These are phyloP conservation scores for Oncorhynchus gorbuscha DNA, from an alignment of 2,113 vertebrate species.

Conservation along the genomic window DNA sequence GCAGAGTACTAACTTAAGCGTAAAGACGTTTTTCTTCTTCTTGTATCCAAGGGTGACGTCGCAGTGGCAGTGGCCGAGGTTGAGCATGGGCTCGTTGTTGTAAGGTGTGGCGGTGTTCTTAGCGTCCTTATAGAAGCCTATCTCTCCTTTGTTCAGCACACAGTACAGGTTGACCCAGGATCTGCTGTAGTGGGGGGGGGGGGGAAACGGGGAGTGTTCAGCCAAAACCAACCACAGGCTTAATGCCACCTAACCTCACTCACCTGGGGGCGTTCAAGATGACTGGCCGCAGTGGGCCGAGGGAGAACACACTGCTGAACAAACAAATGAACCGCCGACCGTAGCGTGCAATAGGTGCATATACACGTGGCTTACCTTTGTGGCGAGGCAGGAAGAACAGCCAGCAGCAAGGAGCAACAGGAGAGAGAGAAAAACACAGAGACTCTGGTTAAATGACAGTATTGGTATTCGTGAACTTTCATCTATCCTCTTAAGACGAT, in stretches of 20 bases:
- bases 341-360: conserved; percentile 29
- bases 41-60: conserved; percentile 92
- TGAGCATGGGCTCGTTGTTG: conserved; percentile 84
- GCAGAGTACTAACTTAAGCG: conserved; percentile 81
- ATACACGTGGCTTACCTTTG: conserved; percentile 75
- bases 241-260: conserved; percentile 64
- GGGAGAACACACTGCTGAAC: conserved; percentile 68
- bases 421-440: conserved; percentile 39
- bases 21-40: conserved; percentile 97
- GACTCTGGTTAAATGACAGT: conserved; percentile 68
- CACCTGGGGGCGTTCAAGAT: conserved; percentile 64
- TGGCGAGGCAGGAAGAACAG: conserved; percentile 62
- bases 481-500: neutral
- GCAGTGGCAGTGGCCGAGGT: conserved; percentile 79
- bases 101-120: conserved; percentile 82
- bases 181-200: conserved; percentile 67
- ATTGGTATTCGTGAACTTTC: neutral
- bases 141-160: conserved; percentile 87
- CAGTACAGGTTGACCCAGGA: conserved; percentile 96
- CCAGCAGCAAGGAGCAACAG: conserved; percentile 50
- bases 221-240: conserved; percentile 30
- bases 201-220: conserved; percentile 35
- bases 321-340: conserved; percentile 60
- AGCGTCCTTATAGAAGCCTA: conserved; percentile 94
- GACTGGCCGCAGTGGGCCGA: conserved; percentile 55